These are phyloP conservation scores for Caloenas nicobarica DNA, from an alignment of 2,113 vertebrate species.

Conservation along the genomic window DNA sequence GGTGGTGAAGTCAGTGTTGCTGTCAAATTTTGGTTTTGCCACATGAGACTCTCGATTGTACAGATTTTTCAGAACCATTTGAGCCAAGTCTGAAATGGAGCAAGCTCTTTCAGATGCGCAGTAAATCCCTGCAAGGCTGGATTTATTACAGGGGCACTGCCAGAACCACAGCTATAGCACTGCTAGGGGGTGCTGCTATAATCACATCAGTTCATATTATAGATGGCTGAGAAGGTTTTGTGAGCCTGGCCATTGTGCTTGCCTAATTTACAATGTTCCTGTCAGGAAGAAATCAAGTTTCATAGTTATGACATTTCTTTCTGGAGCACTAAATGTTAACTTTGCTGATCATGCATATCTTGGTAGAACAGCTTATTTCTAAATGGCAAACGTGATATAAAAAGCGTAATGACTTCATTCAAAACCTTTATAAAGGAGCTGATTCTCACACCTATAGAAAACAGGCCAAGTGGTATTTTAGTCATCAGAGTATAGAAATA, in stretches of 20 bases:
- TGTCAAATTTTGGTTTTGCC: neutral
- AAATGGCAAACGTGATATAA: slow-evolving; percentile 66
- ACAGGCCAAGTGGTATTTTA: slow-evolving; percentile 42
- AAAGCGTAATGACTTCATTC: slow-evolving; percentile 58
- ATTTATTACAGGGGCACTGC: slow-evolving; percentile 20
- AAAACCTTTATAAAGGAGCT: slow-evolving; percentile 46
- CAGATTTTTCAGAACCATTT: neutral
- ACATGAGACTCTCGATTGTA: neutral
- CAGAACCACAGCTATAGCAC: neutral
- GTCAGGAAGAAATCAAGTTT: slow-evolving; percentile 66
- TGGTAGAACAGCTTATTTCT: slow-evolving; percentile 49
- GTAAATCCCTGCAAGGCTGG: neutral
- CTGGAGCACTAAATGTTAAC: slow-evolving; percentile 68
- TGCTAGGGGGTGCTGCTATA: slow-evolving; percentile 1
- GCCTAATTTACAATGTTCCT: slow-evolving; percentile 60
- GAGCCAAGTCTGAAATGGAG: neutral
- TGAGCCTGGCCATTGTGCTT: neutral
- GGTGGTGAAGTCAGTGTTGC: neutral
- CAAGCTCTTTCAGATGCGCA: neutral
- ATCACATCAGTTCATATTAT: slow-evolving; percentile 49
- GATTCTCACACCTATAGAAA: slow-evolving; percentile 51
- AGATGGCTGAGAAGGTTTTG: slow-evolving; percentile 35
- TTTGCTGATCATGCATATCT: slow-evolving; percentile 65
- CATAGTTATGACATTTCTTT: slow-evolving; percentile 73
- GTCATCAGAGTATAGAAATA: slow-evolving; percentile 36